Conservation (phyloP, 2,888 invertebrate species). For the Diploptera punctata region DNA sequence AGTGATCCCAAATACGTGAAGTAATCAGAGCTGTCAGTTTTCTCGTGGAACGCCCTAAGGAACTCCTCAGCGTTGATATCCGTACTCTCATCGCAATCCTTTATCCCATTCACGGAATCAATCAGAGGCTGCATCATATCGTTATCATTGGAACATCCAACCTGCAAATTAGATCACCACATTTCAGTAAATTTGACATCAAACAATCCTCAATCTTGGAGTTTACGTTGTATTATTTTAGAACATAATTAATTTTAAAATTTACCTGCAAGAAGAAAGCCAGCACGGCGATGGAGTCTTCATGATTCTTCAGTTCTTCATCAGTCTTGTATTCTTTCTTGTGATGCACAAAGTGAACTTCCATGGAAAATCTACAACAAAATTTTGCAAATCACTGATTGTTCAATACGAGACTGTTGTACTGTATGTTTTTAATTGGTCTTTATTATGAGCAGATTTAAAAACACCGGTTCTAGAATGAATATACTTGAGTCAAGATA, state of each 20-base stretch:
- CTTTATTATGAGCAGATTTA: no score
- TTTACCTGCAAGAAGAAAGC: neutral
- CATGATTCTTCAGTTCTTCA: neutral
- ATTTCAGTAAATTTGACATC: no score
- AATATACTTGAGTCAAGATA: no score
- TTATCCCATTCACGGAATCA: neutral
- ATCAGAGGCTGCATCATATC: neutral
- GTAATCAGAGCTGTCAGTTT: neutral
- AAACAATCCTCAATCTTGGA: no score
- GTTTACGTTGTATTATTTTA: no score
- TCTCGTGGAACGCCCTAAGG: neutral
- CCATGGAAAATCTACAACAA: neutral
- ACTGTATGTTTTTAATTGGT: no score
- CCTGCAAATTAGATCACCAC: neutral
- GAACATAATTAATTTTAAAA: no score
- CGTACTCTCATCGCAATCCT: neutral
- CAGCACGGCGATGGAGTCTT: neutral
- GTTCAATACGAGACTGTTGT: no score
- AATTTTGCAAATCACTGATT: no score
- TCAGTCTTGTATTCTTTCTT: neutral
- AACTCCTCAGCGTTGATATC: neutral
- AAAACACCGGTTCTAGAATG: no score
- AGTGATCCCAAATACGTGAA: neutral
- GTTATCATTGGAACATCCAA: neutral
- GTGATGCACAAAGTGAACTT: neutral